Conservation (phyloP, 2,797 vertebrate species). For the Poeciliopsis gracilis region DNA sequence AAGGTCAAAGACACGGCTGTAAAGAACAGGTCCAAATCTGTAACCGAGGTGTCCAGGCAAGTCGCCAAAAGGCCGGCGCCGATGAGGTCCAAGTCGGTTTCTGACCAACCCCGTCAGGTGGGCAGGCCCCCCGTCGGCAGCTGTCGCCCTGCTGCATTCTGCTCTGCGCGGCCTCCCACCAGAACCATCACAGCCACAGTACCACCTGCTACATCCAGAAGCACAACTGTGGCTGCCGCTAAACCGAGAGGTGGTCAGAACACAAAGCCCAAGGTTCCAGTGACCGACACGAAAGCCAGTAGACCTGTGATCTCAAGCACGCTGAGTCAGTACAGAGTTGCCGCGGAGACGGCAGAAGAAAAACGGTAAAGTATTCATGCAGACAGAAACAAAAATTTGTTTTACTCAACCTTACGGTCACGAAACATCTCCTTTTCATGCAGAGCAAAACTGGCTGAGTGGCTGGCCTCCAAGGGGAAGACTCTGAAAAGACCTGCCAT, state of each 20-base stretch:
- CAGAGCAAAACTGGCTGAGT: slow-evolving; percentile 79
- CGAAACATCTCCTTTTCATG: slow-evolving; percentile 1
- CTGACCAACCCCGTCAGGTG: slow-evolving; percentile 28
- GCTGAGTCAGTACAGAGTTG: slow-evolving; percentile 73
- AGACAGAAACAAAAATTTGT: neutral
- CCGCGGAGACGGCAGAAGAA: slow-evolving; percentile 80
- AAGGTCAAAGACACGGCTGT: slow-evolving; percentile 23
- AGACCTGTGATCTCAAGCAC: slow-evolving; percentile 59
- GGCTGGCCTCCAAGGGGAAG: slow-evolving; percentile 80
- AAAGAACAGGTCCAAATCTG: slow-evolving; percentile 53
- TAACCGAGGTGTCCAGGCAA: slow-evolving; percentile 25
- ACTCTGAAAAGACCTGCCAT: slow-evolving; percentile 75
- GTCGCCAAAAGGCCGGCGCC: slow-evolving; percentile 29
- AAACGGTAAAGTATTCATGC: slow-evolving; percentile 76
- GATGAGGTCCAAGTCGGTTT: slow-evolving; percentile 52
- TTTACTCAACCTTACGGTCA: neutral
- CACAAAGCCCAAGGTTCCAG: slow-evolving; percentile 51
- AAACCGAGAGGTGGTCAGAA: slow-evolving; percentile 46
- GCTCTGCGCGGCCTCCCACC: slow-evolving; percentile 30
- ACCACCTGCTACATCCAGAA: slow-evolving; percentile 36
- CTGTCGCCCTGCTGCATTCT: slow-evolving; percentile 22
- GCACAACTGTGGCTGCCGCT: slow-evolving; percentile 23
- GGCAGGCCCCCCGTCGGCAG: slow-evolving; percentile 32
- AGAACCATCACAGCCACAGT: slow-evolving; percentile 34
- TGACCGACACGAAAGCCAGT: slow-evolving; percentile 53